Evolutionary conservation across 1,140 invertebrate species (phyloP), one percentile per base, ranked within the genome.

Genomic region (Drosophila nigrodunni): DNA sequence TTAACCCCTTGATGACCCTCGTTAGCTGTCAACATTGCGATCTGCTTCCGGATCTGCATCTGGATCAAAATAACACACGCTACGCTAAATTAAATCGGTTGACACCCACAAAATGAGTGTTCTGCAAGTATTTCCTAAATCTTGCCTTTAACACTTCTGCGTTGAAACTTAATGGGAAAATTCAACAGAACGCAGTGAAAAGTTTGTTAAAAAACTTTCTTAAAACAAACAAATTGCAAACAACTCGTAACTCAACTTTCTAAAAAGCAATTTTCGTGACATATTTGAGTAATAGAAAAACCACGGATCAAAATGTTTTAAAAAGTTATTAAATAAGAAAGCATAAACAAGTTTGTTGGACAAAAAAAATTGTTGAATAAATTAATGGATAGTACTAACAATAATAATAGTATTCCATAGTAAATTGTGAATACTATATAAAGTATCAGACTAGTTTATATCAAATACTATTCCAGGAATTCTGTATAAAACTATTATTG

Each of bases 1-100:
- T 58, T 58, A 78, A 78, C 72, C 58, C 41, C 73, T 59, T 44
- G 66, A 66, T 80, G 72, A 80, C 72, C 66, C 66, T 74, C 65
- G 50, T 65, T 58, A 18, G 13, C 47, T 55, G 61, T 65, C 50
- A 65, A 21, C 8, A 21, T 8, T 18, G 34, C 13, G 34, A 47
- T 41, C 11, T 15, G 13, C 25, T 30, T 30, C 25, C 25, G 25
- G 25, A 30, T 3, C 25, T 30, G 25, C 0, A 30, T 30, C 25
- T 30, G 25, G 6, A 30, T 30, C 25, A 8, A 21, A 25, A 52
- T 80, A 74, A 70, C 55, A 21, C 34, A 49, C 37, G 54, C 37
- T 49, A 41, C 43, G 66, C 43, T 74, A 61, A 61, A 74, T 74
- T 77, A 8, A 60, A 78, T 21, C 47, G 35, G 9, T 44, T 35